Percentiles rank a stretch among this genome's conserved stretches.
Conservation (phyloP, 2,888 invertebrate species). For the Alentia gelatinosa region DNA sequence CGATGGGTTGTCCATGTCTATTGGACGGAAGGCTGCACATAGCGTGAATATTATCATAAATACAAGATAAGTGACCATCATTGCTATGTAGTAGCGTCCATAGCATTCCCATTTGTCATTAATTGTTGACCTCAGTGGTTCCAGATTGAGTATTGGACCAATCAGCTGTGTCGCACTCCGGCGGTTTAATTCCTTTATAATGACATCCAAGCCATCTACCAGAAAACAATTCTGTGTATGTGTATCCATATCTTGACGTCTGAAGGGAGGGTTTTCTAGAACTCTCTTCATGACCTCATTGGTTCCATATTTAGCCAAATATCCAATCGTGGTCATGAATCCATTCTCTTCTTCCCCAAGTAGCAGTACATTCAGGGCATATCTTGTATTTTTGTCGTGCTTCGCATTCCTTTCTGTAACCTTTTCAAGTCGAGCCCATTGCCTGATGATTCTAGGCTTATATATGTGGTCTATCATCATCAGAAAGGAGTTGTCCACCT, state of each 20-base stretch:
- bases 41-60: background rate
- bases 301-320: background rate
- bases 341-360: background rate
- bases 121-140: background rate
- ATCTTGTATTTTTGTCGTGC: background rate
- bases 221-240: background rate
- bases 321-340: background rate
- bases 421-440: background rate
- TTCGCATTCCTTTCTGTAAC: background rate
- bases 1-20: background rate
- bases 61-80: background rate
- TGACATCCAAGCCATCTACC: background rate
- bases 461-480: background rate
- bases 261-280: background rate
- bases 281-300: background rate
- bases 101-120: background rate
- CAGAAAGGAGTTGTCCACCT: background rate
- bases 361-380: background rate
- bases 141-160: background rate
- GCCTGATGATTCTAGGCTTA: background rate
- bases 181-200: background rate
- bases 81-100: background rate
- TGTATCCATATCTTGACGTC: background rate
- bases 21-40: background rate
- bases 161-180: background rate